Evolutionary conservation across 2,888 invertebrate genomes (phyloP), one percentile per base, ranked within the genome.

Genomic region (Auanema freiburgensis): DNA sequence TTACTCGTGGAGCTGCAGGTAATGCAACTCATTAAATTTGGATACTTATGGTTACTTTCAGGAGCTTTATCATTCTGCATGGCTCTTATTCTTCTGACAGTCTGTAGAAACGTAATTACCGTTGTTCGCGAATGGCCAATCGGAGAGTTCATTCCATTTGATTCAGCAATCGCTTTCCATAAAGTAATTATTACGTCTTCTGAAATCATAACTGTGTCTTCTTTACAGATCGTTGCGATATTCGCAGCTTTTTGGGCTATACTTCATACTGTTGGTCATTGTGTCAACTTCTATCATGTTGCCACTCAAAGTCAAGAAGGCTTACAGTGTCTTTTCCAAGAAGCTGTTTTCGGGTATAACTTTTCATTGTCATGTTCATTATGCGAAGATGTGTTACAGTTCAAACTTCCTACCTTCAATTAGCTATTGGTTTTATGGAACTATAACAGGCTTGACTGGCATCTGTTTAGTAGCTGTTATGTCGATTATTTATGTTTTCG

Each of bases 201-300:
- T 53, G 23, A 14, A 16, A 4, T 18, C 46, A n/a, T n/a, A n/a
- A n/a, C n/a, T n/a, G n/a, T 46, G 44, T 21, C 16, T 49, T 24
- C 4, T 16, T 54, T 63, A 12, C 58, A 74, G 86, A 93, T 96
- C 59, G 93, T 92, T 0, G 96, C 95, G 0, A 91, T 93, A 77
- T 95, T 95, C 0, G 94, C 93, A 0, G 86, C 93, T 0, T 92
- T 95, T 86, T 95, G 95, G 86, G 92, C 93, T 0, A 83, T 94
- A 0, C 87, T 94, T 0, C 95, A 96, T 83, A 92, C 93, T 0
- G 90, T 93, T 2, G 95, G 95, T 0, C 96, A 96, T 81, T 91
- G 95, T 84, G 92, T 96, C 41, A 96, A 96, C 86, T 96, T 96
- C 85, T 96, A 96, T 84, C 95, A 96, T 83, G 92, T 96, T 0